These are phyloP conservation scores for Sitodiplosis mosellana DNA, from an alignment of 1,140 invertebrate species.

Conservation along the genomic window DNA sequence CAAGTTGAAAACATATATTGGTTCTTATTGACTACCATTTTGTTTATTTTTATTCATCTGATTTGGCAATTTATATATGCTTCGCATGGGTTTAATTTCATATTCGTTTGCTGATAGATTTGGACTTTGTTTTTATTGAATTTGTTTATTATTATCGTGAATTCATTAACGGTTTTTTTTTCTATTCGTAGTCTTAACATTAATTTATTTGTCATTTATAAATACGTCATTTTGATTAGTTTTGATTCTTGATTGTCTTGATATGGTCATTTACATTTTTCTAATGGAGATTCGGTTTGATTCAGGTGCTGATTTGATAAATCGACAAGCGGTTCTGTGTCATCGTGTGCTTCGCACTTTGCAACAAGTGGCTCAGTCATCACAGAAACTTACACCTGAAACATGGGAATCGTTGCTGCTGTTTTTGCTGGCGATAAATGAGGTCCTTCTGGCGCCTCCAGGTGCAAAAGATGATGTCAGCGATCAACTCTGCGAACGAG, in stretches of 20 bases:
- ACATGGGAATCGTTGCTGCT: conserved; percentile 83
- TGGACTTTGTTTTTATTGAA: too few species aligned
- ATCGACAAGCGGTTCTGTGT: conserved; percentile 85
- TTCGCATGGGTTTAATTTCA: neutral
- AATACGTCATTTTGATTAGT: too few species aligned
- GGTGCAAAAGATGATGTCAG: conserved; percentile 85
- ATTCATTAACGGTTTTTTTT: too few species aligned
- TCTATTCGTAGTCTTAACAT: too few species aligned
- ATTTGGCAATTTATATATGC: neutral
- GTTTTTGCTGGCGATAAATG: conserved; percentile 83
- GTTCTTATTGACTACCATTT: neutral
- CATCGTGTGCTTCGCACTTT: conserved; percentile 82
- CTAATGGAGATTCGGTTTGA: too few species aligned
- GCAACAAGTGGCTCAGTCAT: conserved; percentile 69
- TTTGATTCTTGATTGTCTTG: too few species aligned
- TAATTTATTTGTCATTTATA: too few species aligned
- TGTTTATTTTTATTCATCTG: neutral
- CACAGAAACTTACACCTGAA: conserved; percentile 54
- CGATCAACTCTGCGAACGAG: conserved; percentile 84
- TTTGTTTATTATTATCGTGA: too few species aligned
- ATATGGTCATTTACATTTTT: too few species aligned
- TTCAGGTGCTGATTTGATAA: conserved; percentile 69
- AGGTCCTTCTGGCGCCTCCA: conserved; percentile 78
- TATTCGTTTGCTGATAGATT: too few species aligned
- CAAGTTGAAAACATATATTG: too few species aligned